Base-by-base conservation (phyloP, 2,888 invertebrate genomes). In the Drosophila aldrichi region DNA sequence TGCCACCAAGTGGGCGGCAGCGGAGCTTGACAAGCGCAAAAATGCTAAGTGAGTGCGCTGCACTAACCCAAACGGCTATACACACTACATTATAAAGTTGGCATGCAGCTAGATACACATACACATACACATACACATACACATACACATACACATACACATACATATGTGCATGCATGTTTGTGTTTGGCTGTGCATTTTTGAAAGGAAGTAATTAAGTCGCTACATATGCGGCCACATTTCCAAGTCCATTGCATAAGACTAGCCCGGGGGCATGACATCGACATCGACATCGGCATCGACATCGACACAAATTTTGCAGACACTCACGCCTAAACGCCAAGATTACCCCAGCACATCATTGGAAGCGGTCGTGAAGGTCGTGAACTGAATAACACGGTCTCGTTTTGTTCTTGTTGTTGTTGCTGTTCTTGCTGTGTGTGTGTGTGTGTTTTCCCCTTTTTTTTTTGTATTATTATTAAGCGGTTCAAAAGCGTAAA, bases 401-500 rank as follows among this genome's bases (percentile, higher is more conserved):
- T 65, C 43, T 60, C 22, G n/a, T 60, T 44, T 46, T 25, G 7
- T 70, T 22, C n/a, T n/a, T n/a, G n/a, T 22, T 52, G 52, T 38
- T 36, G 38, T 68, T 20, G 1, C 34, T 51, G 67, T 18, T 51
- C 20, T 49, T 49, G 49, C 38, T 20, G 2, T 36, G 8, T 38
- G 38, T 38, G 4, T 12, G 1, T 36, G 36, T 36, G 12, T 4
- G 0, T 36, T 10, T 29, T 8, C 7, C 8, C 8, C 29, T 16
- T 61, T 52, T 65, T 7, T 34, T 16, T 69, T 41, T 48, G 16
- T 65, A 40, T 67, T 80, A 38, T 74, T 74, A 77, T 73, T 73
- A 70, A 82, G 82, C 69, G 67, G 70, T 44, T 77, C 62, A 74
- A 81, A 82, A 75, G 69, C 69, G 71, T 65, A 73, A 74, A 77